phyloP scores from a whole-genome alignment of 92 coral and sea anemone genomes.

The Zoanthus sociatus region DNA sequence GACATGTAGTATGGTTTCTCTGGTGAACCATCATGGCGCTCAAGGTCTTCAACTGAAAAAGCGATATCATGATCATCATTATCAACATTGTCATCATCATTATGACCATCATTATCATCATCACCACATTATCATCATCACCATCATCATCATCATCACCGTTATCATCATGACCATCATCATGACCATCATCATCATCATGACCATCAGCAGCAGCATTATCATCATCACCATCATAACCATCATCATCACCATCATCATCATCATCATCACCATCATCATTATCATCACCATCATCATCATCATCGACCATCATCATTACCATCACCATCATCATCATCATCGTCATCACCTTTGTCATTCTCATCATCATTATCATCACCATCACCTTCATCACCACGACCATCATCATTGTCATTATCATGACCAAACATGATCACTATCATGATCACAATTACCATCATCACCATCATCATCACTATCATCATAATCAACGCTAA shows the following conservation, averaged over 20 bases:
- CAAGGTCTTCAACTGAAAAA: constrained; percentile 92
- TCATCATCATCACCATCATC: background rate
- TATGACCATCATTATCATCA: background rate
- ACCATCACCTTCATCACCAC: background rate
- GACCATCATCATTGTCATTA: background rate
- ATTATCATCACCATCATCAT: background rate
- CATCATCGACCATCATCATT: background rate
- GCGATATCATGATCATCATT: background rate
- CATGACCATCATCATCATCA: background rate
- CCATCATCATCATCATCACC: background rate
- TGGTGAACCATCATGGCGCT: constrained; percentile 94
- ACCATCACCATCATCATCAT: background rate
- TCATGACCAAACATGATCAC: background rate
- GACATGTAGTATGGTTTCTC: constrained; percentile 97
- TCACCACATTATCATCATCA: background rate
- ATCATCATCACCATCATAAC: no score
- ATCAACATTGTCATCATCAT: background rate
- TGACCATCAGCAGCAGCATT: no score
- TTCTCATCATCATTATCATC: background rate
- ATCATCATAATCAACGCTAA: no score
- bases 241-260: no score
- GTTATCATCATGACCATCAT: background rate
- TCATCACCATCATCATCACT: no score
- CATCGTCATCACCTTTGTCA: background rate
- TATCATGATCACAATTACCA: no score